Evolutionary conservation across 1,140 invertebrate genomes (phyloP).

Genomic region (Cotesia typhae): DNA sequence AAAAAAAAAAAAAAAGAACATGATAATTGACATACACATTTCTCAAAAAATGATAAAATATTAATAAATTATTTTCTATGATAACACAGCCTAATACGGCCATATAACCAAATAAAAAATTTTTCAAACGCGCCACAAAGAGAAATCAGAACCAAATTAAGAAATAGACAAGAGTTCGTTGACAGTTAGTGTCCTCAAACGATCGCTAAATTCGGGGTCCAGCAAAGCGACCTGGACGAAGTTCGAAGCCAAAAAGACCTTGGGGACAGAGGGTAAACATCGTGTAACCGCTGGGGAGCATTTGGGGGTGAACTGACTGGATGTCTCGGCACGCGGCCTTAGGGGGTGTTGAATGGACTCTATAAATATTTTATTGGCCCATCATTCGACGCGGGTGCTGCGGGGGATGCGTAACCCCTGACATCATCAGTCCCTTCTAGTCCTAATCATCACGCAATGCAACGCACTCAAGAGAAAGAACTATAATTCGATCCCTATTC

Average conservation of each 20-base stretch:
- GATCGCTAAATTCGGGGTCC: too few species aligned
- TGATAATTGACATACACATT: too few species aligned
- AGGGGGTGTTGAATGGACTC: slow-evolving; percentile 37
- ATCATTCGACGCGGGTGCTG: slow-evolving; percentile 51
- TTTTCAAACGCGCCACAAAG: too few species aligned
- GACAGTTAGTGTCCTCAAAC: background rate
- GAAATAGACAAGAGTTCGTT: too few species aligned
- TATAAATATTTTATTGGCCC: slow-evolving; percentile 65
- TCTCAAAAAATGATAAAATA: too few species aligned
- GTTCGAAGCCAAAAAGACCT: background rate
- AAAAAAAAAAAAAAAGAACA: too few species aligned
- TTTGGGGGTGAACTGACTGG: slow-evolving; percentile 32
- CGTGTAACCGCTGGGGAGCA: slow-evolving; percentile 55
- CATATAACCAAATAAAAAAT: too few species aligned
- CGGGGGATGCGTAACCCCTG: slow-evolving; percentile 11
- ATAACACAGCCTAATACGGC: too few species aligned
- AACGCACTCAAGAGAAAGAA: background rate
- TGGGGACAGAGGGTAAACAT: slow-evolving; percentile 54
- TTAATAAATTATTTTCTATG: too few species aligned
- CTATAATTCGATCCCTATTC: too few species aligned
- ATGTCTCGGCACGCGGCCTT: background rate
- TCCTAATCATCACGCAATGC: background rate
- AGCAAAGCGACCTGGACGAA: too few species aligned
- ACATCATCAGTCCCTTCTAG: background rate
- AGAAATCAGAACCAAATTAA: too few species aligned